phyloP scores from a whole-genome alignment of 2,888 invertebrate genomes.

The Eledone cirrhosa region DNA sequence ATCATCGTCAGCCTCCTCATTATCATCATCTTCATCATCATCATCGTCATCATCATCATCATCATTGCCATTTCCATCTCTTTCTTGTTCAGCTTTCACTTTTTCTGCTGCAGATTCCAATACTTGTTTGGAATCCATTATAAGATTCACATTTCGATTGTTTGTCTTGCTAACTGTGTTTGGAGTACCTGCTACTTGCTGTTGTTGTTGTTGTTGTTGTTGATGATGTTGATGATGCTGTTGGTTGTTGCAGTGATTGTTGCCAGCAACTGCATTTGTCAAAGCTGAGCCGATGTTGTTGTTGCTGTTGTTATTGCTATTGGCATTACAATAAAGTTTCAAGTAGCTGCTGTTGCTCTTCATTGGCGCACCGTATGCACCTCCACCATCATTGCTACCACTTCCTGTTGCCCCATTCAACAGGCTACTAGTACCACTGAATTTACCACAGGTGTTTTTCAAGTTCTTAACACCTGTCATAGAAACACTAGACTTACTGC shows the following conservation, averaged over 20 bases:
- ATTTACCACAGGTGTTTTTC: too few species aligned
- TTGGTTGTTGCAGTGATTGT: constrained; percentile 18
- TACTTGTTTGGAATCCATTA: background rate
- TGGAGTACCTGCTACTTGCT: background rate
- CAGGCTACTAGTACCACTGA: too few species aligned
- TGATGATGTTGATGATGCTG: constrained; percentile 14
- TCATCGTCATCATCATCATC: background rate
- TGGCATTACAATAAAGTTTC: background rate
- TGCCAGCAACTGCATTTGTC: background rate
- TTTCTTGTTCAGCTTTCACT: background rate
- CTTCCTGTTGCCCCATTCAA: too few species aligned
- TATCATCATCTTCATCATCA: background rate
- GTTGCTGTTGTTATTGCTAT: background rate
- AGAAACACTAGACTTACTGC: too few species aligned
- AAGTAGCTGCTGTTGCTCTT: too few species aligned
- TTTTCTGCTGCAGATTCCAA: background rate
- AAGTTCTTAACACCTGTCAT: too few species aligned
- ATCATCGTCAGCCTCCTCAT: background rate
- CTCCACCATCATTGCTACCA: too few species aligned
- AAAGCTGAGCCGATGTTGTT: background rate
- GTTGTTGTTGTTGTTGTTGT: background rate
- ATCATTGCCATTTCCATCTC: background rate
- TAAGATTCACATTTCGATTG: background rate
- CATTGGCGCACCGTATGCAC: too few species aligned
- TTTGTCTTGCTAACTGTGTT: background rate